Base-by-base conservation (phyloP, 2,797 vertebrate genomes). In the Melanotaenia boesemani region DNA sequence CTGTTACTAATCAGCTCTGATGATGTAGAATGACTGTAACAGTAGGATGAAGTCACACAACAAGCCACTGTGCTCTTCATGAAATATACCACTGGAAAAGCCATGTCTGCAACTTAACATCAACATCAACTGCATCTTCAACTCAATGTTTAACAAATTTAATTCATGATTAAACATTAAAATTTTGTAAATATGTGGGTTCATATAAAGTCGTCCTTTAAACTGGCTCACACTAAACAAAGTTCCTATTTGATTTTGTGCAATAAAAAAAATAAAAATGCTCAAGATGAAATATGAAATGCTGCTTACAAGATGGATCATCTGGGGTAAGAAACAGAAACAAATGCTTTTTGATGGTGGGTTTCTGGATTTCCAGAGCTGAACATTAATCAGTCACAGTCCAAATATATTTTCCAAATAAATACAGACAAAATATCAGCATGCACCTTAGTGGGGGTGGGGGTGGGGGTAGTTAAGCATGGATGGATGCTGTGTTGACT, bases 41-140 rank as follows among this genome's bases (percentile, higher is more conserved):
- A 64, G 75, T 63, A 70, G 36, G 57, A 65, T 77, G 67, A 64
- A 52, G 48, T 74, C 57, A 52, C 6, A 67, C 56, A 72, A 82
- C 61, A 55, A 56, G 39, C 67, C 36, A 63, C 59, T 84, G 77
- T 77, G 78, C 74, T 79, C 63, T 39, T 83, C 50, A 74, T n/a
- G 54, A n/a, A 79, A 83, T 50, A 70, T 68, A 73, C 26, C 76
- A 37, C 18, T 12, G 65, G 68, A 52, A 41, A 64, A 77, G 67
- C 15, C 54, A 55, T 12, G 36, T 74, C 69, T 48, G 61, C 63
- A 30, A 30, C 28, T 5, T 30, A 30, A 30, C 28, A 30, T 28
- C 28, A 28, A 28, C 28, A 28, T 30, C 28, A 30, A 30, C 28
- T 30, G 28, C 28, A 30, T 30, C 32, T 30, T 50, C 32, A 46